Evolutionary conservation across 2,888 invertebrate genomes (phyloP).

Genomic region (Mellilla xanthometata): DNA sequence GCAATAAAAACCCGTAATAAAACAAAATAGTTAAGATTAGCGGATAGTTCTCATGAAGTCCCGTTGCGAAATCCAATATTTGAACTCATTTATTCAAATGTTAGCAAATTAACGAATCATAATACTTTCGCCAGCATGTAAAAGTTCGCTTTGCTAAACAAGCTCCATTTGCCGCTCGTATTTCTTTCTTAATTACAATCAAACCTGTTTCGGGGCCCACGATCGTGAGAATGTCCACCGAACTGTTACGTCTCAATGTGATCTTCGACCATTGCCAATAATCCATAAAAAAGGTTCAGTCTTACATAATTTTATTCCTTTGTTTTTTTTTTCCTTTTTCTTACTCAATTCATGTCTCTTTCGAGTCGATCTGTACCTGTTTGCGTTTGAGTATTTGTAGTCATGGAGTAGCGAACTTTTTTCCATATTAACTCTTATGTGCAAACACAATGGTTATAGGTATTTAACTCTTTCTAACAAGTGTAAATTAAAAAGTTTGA

Average conservation of each 20-base stretch:
- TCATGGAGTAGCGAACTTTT: too few species aligned
- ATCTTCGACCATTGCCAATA: constrained; percentile 4
- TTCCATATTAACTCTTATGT: too few species aligned
- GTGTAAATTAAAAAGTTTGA: too few species aligned
- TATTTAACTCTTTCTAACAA: too few species aligned
- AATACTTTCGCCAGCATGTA: constrained; percentile 20
- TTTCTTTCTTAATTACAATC: constrained; percentile 22
- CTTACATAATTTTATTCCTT: constrained; percentile 2
- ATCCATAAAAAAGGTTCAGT: constrained; percentile 1
- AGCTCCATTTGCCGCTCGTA: constrained; percentile 17
- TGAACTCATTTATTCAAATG: constrained; percentile 13
- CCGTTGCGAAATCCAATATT: constrained; percentile 7
- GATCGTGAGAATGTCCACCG: constrained; percentile 19
- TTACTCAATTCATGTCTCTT: too few species aligned
- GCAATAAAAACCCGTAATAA: neutral
- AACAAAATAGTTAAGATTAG: neutral
- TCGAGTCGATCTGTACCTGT: too few species aligned
- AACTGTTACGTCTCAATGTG: constrained; percentile 10
- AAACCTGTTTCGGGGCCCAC: constrained; percentile 16
- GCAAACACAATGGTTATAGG: too few species aligned
- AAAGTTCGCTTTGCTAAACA: constrained; percentile 18
- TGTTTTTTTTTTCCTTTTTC: neutral
- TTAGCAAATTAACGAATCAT: constrained; percentile 12
- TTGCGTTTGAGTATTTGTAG: too few species aligned
- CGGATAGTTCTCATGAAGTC: constrained; percentile 8